Base-by-base conservation (phyloP, 2,113 vertebrate genomes). In the Carlito syrichta region DNA sequence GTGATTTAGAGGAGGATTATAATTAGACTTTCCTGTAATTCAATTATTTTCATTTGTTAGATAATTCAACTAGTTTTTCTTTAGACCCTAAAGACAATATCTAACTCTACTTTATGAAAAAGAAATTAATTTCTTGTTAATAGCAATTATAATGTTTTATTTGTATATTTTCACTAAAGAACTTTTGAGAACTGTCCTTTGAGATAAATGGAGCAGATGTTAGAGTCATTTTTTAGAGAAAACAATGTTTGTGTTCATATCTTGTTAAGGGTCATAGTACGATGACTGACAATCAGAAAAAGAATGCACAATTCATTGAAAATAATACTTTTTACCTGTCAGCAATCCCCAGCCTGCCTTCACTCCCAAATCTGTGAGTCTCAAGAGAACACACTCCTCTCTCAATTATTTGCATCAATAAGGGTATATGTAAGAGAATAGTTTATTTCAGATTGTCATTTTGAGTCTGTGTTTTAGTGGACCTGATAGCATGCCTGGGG, bases 11-110 rank as follows among this genome's bases (percentile, higher is more conserved):
- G 58, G 62, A 89, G 83, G 95, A 87, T 94, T 95, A 95, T 82
- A 92, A 97, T 96, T 89, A 86, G 52, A 10, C 69, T 96, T 95
- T 96, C 66, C 56, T 62, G 63, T 77, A 91, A 89, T 96, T 96
- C 45, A 93, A 27, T 86, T 93, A 97, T 78, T 95, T 77, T 54
- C 60, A 68, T 81, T 93, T 95, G 40, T 84, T 95, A 38, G 40
- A 60, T 91, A 89, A 78, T 52, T 90, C 81, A 94, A 89, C 45
- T 66, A 66, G 30, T 69, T 97, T 84, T 71, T 71, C 30, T 71
- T 76, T 45, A 71, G 68, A 27, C 20, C 5, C n/a, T 77, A 71
- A 97, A 86, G 71, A 62, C 58, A 68, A 25, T 45, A 60, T 48
- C 82, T 38, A 84, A 22, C n/a, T 82, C 73, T 74, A 60, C 32